Percentiles rank a stretch among this genome's conserved stretches.
Conservation (phyloP, 2,113 vertebrate genomes). For the Ibidorhyncha struthersii region DNA sequence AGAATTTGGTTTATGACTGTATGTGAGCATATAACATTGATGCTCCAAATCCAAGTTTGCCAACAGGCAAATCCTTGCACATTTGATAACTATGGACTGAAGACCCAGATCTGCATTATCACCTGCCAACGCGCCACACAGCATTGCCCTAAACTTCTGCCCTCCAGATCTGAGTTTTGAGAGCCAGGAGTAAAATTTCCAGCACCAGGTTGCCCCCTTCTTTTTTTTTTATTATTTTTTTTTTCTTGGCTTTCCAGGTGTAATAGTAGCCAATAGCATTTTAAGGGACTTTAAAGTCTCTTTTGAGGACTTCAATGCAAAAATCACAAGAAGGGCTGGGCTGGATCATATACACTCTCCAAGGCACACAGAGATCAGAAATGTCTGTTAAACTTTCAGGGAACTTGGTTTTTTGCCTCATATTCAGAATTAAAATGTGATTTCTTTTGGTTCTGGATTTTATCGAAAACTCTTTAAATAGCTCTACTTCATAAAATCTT, state of each 20-base stretch:
- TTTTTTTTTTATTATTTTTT: not conserved
- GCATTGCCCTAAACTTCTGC: not conserved
- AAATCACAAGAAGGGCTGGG: not conserved
- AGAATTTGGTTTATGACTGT: not conserved
- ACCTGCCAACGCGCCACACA: rapidly evolving
- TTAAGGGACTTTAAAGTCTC: not conserved
- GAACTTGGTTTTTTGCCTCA: not conserved
- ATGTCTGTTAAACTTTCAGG: not conserved
- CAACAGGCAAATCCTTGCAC: not conserved
- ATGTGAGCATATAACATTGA: rapidly evolving
- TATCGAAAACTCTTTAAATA: not conserved
- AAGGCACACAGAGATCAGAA: not conserved
- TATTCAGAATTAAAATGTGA: not conserved
- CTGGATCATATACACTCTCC: not conserved
- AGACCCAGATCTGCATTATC: not conserved
- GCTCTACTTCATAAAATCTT: not conserved
- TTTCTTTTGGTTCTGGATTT: not conserved
- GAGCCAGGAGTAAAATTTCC: not conserved
- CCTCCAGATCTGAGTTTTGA: not conserved
- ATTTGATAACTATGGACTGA: not conserved
- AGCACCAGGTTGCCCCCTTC: not conserved
- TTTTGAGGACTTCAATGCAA: not conserved
- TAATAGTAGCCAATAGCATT: not conserved
- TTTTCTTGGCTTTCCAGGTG: not conserved
- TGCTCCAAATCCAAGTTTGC: not conserved